These are phyloP conservation scores for Calosoma granatense DNA, from an alignment of 1,140 invertebrate species.

Conservation along the genomic window DNA sequence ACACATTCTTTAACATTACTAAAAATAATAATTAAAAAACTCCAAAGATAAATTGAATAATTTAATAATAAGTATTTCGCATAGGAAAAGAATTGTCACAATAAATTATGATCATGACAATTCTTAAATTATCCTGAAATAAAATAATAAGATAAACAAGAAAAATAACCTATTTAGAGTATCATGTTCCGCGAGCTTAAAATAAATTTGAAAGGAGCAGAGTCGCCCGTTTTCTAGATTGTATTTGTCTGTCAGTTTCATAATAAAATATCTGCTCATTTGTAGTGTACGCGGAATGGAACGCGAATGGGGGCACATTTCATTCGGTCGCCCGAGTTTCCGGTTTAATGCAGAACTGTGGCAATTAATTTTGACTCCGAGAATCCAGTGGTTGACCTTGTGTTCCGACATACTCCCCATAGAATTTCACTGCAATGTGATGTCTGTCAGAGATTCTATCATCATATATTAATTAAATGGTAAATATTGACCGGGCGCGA, in stretches of 20 bases:
- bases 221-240: not conserved
- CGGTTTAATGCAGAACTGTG: not conserved
- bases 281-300: not conserved
- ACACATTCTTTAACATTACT: no score
- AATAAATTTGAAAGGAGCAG: not conserved
- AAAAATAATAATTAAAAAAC: no score
- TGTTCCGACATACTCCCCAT: no score
- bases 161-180: no score
- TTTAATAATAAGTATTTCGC: no score
- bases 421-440: not conserved
- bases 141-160: no score
- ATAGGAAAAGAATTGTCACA: no score
- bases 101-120: no score
- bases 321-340: not conserved
- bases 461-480: conserved; percentile 7
- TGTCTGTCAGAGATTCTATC: not conserved
- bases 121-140: no score
- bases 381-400: not conserved
- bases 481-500: conserved; percentile 1
- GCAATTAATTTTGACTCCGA: not conserved
- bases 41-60: no score
- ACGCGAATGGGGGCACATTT: not conserved
- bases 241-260: not conserved
- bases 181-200: no score
- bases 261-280: not conserved